Base-by-base conservation (phyloP, 2,888 invertebrate genomes). In the Ophion obscuratus region DNA sequence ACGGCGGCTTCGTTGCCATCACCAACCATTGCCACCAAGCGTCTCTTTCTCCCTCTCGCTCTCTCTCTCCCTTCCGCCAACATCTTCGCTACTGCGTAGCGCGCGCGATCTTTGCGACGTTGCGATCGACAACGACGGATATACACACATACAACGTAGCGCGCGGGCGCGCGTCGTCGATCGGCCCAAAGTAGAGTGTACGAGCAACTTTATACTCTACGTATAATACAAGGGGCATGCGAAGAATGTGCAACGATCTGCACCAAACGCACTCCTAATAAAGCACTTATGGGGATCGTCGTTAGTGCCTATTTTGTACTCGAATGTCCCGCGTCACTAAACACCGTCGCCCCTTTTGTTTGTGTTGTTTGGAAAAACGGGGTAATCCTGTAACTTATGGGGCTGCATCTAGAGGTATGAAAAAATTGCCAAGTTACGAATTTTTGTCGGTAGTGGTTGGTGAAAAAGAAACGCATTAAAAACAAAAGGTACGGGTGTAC, bases 51-150 rank as follows among this genome's bases (percentile, higher is more conserved):
- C 66, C n/a, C 70, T 81, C 77, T 80, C 36, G 57, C 68, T 82
- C 57, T 31, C 31, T 77, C 70, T 20, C 76, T 66, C 66, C 44
- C 62, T 73, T 47, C 9, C 75, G 59, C 70, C 74, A 20, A 77
- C 62, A 47, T 47, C 71, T 67, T 62, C 17, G 68, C 70, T 40
- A 61, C 74, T 76, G 79, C 74, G 67, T 78, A 77, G 71, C 64
- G 31, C 76, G 73, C 59, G 40, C 76, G 81, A 73, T 85, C 79
- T 79, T 75, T 73, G 78, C 78, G 62, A 82, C 82, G 78, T 85
- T 79, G 78, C 77, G 75, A 81, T 76, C 79, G 73, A 77, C 78
- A 68, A 84, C 80, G 76, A 84, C 76, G 76, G 24, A 67, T 67
- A 80, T 73, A 67, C 40, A 31, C 59, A 74, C 64, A 71, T 1